A percentile compares a stretch with the other conserved stretches of the same genome.
These are phyloP conservation scores for Acropora yongei DNA, from an alignment of 64 coral and sea anemone genomes.

Conservation along the genomic window DNA sequence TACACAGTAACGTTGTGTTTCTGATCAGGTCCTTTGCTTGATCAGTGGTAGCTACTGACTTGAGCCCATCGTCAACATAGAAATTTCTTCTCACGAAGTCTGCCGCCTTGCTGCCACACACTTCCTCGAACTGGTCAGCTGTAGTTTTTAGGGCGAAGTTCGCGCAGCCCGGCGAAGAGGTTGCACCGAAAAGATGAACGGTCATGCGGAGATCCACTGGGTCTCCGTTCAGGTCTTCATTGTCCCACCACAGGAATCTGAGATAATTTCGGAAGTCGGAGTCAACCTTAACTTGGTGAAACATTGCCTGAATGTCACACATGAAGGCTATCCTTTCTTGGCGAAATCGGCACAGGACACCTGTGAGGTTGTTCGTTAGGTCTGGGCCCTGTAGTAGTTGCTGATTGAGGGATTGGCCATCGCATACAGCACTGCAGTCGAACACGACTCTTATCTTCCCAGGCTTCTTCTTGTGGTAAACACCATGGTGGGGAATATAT, in stretches of 20 bases:
- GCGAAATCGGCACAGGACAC: background rate
- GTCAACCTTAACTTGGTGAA: background rate
- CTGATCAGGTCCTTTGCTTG: background rate
- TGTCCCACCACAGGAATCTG: background rate
- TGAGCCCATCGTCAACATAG: background rate
- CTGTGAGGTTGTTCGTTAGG: background rate
- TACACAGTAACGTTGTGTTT: background rate
- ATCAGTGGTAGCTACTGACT: background rate
- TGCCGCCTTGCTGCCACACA: background rate
- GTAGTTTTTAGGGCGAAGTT: constrained; percentile 1
- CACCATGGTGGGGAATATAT: background rate
- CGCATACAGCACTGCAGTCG: background rate
- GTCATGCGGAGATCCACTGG: background rate
- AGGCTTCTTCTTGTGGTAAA: background rate
- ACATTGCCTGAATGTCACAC: background rate
- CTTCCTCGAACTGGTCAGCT: background rate
- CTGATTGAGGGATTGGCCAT: background rate
- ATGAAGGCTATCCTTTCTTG: background rate
- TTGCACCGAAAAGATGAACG: background rate
- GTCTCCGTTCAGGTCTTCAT: background rate
- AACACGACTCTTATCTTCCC: background rate
- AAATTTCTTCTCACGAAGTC: background rate
- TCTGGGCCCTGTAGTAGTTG: constrained; percentile 4
- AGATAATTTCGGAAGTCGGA: background rate
- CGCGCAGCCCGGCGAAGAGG: background rate